Evolutionary conservation across 2,888 invertebrate species (phyloP), one percentile per base, ranked within the genome.

Genomic region (Fabriciana adippe): DNA sequence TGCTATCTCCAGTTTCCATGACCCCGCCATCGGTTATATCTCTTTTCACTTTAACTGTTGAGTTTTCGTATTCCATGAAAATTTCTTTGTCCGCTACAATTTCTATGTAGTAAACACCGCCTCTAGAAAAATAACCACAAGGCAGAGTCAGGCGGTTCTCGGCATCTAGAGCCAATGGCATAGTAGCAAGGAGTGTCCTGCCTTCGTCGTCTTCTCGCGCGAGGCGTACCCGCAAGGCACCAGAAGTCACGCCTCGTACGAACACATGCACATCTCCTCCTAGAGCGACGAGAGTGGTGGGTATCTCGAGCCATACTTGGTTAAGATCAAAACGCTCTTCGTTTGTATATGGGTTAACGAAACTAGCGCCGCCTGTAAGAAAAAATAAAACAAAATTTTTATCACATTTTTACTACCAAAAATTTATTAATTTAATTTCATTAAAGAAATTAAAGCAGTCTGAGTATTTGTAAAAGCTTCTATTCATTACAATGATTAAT

Each of bases 191-290:
- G 1, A 87, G 82, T 0, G 84, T 75, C 50, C 88, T 80, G 41
- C 90, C 89, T 72, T 89, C 90, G 85, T 89, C 91, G 85, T 90
- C 91, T 81, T 92, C 91, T 77, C 92, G 86, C 67, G 89, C 89
- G 84, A 93, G 87, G 74, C 89, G 90, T 72, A 90, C 89, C 72
- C 86, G 84, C 74, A 92, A 80, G 68, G 77, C 79, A 45, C 76
- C 77, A 69, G 78, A 86, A 83, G 78, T 88, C 74, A 74, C 92
- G 78, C 82, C 94, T 81, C 93, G 94, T 77, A 97, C 94, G 83
- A 94, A 94, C 75, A 97, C 94, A 82, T 95, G 95, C 69, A 97
- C 94, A 86, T 97, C 97, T 73, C 97, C 97, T 75, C 96, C 96
- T 76, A 97, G 90, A 45, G 97, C 97, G 69, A 95, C 95, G 82